Base-by-base conservation (phyloP, 2,888 invertebrate species). In the Temnothorax rugatulus region DNA sequence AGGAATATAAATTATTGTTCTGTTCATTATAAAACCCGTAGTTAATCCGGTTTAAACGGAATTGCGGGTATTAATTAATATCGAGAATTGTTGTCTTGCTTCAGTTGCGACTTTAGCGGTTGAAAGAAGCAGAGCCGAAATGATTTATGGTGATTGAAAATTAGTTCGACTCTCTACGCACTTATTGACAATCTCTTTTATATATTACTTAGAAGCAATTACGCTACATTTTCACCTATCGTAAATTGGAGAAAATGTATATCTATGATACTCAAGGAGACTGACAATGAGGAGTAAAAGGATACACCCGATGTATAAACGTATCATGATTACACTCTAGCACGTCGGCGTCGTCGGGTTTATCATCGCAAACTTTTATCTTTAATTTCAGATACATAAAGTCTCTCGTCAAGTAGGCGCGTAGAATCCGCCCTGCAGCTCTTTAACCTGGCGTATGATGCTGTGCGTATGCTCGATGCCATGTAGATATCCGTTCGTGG, bases 1-100 rank as follows among this genome's bases (percentile, higher is more conserved):
- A 52, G 34, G 57, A 79, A 63, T 85, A 82, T 83, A 85, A 83
- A 85, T 86, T 81, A 83, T 73, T 64, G 83, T 64, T 63, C 38
- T 9, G 68, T 73, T 77, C n/a, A 64, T 73, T 64, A 54, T 57
- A 61, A 64, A 68, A 47, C 61, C 71, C 47, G 34, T 73, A 18
- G 66, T 77, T 85, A 54, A 41, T 21, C 54, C 44, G 54, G 64
- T 79, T 82, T 61, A 44, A 73, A 74, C 57, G 8, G 74, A 79
- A 59, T 69, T 61, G 69, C 61, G 11, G 44, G 13, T 69, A 69
- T 77, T 82, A 69, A 52, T 52, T 64, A 71, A 82, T 54, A 61
- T 25, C 9, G 52, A 21, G 44, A 50, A 47, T 44, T 66, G 59
- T 54, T 41, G 41, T 41, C 54, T 68, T 76, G n/a, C 21, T 50